Base-by-base conservation (phyloP, 2,113 vertebrate species). In the Xiphias gladius region DNA sequence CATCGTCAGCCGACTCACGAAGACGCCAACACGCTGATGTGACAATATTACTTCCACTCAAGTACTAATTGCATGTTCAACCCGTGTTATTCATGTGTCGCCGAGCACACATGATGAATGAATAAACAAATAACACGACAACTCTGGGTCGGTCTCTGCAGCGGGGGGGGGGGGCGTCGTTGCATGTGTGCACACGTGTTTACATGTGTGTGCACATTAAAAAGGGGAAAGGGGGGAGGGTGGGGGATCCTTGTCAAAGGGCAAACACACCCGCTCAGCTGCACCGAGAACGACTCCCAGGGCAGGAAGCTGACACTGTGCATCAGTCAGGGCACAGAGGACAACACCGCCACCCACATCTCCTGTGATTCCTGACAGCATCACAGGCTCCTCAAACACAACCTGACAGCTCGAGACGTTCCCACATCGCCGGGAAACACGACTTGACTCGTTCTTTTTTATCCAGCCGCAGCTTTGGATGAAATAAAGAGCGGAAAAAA, bases 251-350 rank as follows among this genome's bases (percentile, higher is more conserved):
- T 87, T 69, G 68, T 90, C 70, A 88, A 88, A 88, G 84, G 83
- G 76, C 85, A 91, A 85, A 87, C 77, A 83, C 30, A 46, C 68
- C 76, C 71, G 16, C 76, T 71, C 66, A 75, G 55, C 6, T 0
- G 14, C 17, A 65, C 59, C 24, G 0, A 4, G 14, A 57, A 24
- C 48, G 20, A n/a, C 55, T 48, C 85, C 73, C 39, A 0, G 39
- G 75, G 77, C 76, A 20, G 58, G n/a, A 80, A 75, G 82, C 82
- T 82, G 90, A 91, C 91, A 89, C 64, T 61, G 64, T 28, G 58
- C 82, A 89, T 91, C 90, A 88, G 80, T 89, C 86, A 87, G 81
- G 37, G 37, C 0, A 2, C 16, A 12, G 46, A 83, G 77, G 82
- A 87, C 73, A 19, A 66, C 85, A 62, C 32, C 61, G 4, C 35